Base-by-base conservation (phyloP, 2,888 invertebrate genomes). In the Acronicta alni region DNA sequence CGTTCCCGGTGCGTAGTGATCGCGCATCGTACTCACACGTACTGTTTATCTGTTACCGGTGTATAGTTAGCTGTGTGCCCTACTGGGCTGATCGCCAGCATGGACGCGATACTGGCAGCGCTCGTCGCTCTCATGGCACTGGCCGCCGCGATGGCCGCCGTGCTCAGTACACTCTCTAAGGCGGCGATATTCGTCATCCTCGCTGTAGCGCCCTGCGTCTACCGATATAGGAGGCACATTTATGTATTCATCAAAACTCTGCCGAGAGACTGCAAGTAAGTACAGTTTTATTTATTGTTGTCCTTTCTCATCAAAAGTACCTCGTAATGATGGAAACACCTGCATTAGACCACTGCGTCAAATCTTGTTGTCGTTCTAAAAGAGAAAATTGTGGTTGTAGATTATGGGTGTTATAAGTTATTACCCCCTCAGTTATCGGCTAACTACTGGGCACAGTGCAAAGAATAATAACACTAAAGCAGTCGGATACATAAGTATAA, bases 181-280 rank as follows among this genome's bases (percentile, higher is more conserved):
- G 96, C 96, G 85, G 96, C 97, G 70, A 97, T 97, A 87, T 96
- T 97, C 62, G 94, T 97, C 58, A 84, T 95, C 39, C 93, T 94
- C 73, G 93, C 94, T 61, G 89, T 94, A 81, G 92, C 93, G 73
- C 93, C 95, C 70, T 93, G 95, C 78, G 86, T 95, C 69, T 94
- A 95, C 84, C 91, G 93, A 74, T 94, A 95, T 84, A 93, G 95
- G 82, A 94, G 91, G 69, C 86, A 94, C 86, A 90, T 96, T 81
- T 95, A 95, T 85, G 95, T 96, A 73, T 91, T 96, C 69, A 90
- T 94, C 88, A 96, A 95, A 87, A 96, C 96, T 38, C 87, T 96
- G 49, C 96, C 96, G 20, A 93, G 97, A 82, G 97, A 97, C 89
- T 69, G 95, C 77, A 95, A 94, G 97, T 96, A 88, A 96, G 96